Evolutionary conservation across 2,888 invertebrate species (phyloP).

Genomic region (Onchidella celtica): DNA sequence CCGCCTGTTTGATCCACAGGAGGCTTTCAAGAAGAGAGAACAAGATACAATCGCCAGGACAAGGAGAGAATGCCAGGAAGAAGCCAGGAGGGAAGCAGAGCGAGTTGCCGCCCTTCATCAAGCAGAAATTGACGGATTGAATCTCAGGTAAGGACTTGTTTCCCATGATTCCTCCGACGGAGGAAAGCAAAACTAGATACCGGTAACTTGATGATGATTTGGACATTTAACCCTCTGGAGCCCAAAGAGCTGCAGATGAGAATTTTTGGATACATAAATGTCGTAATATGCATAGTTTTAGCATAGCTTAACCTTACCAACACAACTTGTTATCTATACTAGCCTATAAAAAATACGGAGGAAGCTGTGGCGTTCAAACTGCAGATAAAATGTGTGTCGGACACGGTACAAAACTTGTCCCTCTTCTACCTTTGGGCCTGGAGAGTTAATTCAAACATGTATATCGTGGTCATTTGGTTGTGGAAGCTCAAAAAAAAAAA

Average conservation of each 20-base stretch:
- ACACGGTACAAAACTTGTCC: too few relatives aligned
- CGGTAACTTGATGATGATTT: not conserved
- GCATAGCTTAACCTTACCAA: too few relatives aligned
- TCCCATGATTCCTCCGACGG: too few relatives aligned
- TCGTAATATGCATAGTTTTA: not conserved
- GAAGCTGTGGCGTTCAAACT: too few relatives aligned
- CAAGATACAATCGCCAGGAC: slow-evolving; percentile 69
- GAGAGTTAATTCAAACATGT: too few relatives aligned
- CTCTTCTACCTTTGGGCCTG: too few relatives aligned
- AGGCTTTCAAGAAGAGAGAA: slow-evolving; percentile 67
- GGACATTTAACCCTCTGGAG: not conserved
- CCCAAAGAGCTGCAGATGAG: not conserved
- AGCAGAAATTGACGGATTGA: slow-evolving; percentile 65
- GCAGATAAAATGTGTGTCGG: too few relatives aligned
- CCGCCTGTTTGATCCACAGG: too few relatives aligned
- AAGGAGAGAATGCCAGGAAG: slow-evolving; percentile 67
- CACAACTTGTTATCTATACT: too few relatives aligned
- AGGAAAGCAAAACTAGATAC: not conserved
- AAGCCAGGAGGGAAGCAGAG: slow-evolving; percentile 66
- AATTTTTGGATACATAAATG: not conserved
- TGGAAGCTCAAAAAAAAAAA: too few relatives aligned
- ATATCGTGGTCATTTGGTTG: too few relatives aligned
- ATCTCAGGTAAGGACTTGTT: slow-evolving; percentile 68
- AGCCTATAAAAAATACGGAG: too few relatives aligned
- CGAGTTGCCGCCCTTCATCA: slow-evolving; percentile 68